phyloP scores from a whole-genome alignment of 2,888 invertebrate species.

The Pedicia rivosa region DNA sequence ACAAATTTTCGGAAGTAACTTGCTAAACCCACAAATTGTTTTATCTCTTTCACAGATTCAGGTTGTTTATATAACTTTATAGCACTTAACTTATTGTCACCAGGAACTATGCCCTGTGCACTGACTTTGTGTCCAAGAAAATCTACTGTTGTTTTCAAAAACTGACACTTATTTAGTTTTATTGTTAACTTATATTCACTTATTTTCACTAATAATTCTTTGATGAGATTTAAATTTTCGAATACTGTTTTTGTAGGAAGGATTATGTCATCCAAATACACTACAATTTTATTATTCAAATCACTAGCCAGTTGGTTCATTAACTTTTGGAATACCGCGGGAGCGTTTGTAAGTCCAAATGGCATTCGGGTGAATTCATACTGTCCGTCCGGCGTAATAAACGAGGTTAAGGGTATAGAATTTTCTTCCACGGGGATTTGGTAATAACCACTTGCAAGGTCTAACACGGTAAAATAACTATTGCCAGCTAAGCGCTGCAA shows the following conservation, averaged over 20 bases:
- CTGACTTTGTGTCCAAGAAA: too few species aligned
- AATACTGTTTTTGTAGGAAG: conserved; percentile 6
- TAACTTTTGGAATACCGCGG: conserved; percentile 16
- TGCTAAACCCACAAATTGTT: too few species aligned
- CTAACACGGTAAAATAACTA: conserved; percentile 8
- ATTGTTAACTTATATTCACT: too few species aligned
- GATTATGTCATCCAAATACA: conserved; percentile 5
- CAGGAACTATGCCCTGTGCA: too few species aligned
- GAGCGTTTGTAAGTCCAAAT: conserved; percentile 17
- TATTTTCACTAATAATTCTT: too few species aligned
- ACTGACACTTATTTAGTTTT: too few species aligned
- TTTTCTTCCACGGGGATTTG: conserved; percentile 5
- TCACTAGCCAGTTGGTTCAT: conserved; percentile 8
- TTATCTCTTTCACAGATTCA: too few species aligned
- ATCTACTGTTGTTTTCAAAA: too few species aligned
- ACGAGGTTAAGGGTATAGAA: conserved; percentile 13
- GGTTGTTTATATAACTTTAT: too few species aligned
- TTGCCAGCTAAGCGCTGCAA: background rate
- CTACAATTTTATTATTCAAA: background rate
- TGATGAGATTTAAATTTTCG: background rate
- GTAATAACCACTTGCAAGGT: conserved; percentile 8
- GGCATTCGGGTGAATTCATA: conserved; percentile 19
- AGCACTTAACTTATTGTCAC: too few species aligned
- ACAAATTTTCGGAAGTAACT: too few species aligned
- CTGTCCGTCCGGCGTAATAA: conserved; percentile 17